These are phyloP conservation scores for Tiliqua scincoides DNA, from an alignment of 2,113 vertebrate genomes.

Conservation along the genomic window DNA sequence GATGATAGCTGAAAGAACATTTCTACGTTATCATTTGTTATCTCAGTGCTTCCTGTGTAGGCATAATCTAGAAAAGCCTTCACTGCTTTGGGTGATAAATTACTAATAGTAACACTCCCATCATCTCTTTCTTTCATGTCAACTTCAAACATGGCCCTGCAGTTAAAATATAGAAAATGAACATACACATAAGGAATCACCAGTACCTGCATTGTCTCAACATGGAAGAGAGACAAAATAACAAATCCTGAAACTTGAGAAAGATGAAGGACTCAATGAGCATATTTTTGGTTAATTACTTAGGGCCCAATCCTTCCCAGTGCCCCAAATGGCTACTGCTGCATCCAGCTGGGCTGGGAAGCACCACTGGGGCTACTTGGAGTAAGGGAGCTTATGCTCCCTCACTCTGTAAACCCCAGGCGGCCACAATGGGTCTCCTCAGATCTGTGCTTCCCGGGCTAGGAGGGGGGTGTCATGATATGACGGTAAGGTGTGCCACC, in stretches of 20 bases:
- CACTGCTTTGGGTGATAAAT: constrained; percentile 86
- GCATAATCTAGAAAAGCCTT: constrained; percentile 94
- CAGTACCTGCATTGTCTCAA: constrained; percentile 7
- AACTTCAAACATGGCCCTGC: constrained; percentile 96
- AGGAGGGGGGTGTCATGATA: no score
- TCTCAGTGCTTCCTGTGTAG: constrained; percentile 91
- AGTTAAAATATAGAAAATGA: constrained; percentile 67
- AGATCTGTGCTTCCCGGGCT: no score
- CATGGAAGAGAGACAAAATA: constrained; percentile 29
- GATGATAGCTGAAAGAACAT: constrained; percentile 95
- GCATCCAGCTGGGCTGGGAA: no score
- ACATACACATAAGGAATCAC: constrained; percentile 50
- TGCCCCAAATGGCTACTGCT: no score
- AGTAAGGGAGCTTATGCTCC: no score
- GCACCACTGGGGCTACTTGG: no score
- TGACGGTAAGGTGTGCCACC: no score
- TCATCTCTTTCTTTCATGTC: constrained; percentile 94
- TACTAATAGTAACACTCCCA: constrained; percentile 89
- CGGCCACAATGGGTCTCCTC: no score
- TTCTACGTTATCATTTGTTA: constrained; percentile 92
- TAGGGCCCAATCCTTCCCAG: no score
- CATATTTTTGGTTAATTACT: no score
- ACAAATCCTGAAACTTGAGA: background rate
- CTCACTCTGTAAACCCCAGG: no score
- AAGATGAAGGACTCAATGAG: background rate